Percentiles rank a stretch among this genome's conserved stretches.
These are phyloP conservation scores for Tenebrio molitor DNA, from an alignment of 1,140 invertebrate species.

Conservation along the genomic window DNA sequence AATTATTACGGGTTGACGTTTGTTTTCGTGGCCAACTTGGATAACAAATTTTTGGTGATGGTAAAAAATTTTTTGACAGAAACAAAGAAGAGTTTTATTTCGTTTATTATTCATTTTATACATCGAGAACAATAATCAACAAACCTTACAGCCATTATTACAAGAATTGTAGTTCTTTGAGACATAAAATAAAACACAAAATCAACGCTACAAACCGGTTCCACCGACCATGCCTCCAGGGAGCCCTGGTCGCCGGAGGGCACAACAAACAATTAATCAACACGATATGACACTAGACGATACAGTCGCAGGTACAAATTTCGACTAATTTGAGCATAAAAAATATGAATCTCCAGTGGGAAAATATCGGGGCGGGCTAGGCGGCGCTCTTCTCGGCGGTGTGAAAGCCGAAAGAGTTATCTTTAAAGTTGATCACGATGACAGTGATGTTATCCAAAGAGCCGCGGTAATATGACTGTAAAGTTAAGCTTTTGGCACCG, in stretches of 20 bases:
- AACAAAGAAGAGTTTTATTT: too few species aligned
- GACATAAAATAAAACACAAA: conserved; percentile 21
- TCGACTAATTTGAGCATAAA: conserved; percentile 39
- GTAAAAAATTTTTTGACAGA: conserved; percentile 21
- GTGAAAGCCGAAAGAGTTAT: conserved; percentile 65
- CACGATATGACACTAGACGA: neutral
- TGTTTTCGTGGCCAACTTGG: too few species aligned
- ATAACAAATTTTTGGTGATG: too few species aligned
- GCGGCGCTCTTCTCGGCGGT: conserved; percentile 9
- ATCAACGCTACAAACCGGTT: conserved; percentile 18
- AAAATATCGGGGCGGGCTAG: neutral
- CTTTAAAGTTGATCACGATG: conserved; percentile 88
- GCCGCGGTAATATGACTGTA: conserved; percentile 92
- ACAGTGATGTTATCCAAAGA: conserved; percentile 97
- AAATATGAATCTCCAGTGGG: conserved; percentile 2
- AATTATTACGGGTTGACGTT: too few species aligned
- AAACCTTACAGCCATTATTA: conserved; percentile 46
- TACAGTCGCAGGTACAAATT: conserved; percentile 34
- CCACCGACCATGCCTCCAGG: too few species aligned
- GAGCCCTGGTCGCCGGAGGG: too few species aligned
- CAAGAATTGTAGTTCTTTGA: conserved; percentile 8
- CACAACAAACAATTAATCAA: neutral
- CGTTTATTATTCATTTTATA: conserved; percentile 47
- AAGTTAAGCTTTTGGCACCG: conserved; percentile 90
- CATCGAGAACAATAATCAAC: conserved; percentile 38